These are phyloP conservation scores for Holacanthella duospinosa DNA, from an alignment of 2,888 invertebrate species.

Conservation along the genomic window DNA sequence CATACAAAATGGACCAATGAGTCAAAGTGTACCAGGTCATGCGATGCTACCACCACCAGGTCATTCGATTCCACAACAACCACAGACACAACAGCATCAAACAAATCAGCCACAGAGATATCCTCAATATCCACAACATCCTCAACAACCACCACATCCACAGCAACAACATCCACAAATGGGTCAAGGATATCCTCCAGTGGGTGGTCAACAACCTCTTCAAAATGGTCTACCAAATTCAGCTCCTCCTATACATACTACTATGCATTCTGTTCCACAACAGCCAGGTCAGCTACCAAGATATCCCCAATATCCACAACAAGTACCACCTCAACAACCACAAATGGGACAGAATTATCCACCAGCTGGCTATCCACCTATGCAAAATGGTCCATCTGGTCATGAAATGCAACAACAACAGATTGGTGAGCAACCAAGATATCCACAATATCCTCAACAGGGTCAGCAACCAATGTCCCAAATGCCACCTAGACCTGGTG, in stretches of 20 bases:
- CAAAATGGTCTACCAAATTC: conserved; percentile 17
- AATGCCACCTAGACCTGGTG: conserved; percentile 11
- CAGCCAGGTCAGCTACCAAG: conserved; percentile 20
- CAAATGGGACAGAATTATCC: neutral
- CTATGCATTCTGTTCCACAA: conserved; percentile 16
- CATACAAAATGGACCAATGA: conserved; percentile 21
- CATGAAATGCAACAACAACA: conserved; percentile 38
- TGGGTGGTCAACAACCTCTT: neutral
- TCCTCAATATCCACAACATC: conserved; percentile 9
- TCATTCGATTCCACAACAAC: neutral
- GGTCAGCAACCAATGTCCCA: neutral
- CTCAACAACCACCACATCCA: conserved; percentile 10
- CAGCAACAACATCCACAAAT: conserved; percentile 7
- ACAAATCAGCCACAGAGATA: conserved; percentile 5
- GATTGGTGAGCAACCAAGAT: conserved; percentile 38
- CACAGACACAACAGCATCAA: neutral
- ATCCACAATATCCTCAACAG: conserved; percentile 18
- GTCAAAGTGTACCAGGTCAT: conserved; percentile 10
- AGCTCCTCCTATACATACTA: neutral
- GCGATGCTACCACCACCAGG: neutral
- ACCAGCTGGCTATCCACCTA: conserved; percentile 15
- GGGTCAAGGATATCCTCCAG: neutral
- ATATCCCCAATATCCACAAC: conserved; percentile 14
- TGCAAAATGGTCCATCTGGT: conserved; percentile 24
- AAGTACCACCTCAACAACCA: conserved; percentile 17